phyloP scores from a whole-genome alignment of 2,797 vertebrate species.

The Psittacula derbiana region DNA sequence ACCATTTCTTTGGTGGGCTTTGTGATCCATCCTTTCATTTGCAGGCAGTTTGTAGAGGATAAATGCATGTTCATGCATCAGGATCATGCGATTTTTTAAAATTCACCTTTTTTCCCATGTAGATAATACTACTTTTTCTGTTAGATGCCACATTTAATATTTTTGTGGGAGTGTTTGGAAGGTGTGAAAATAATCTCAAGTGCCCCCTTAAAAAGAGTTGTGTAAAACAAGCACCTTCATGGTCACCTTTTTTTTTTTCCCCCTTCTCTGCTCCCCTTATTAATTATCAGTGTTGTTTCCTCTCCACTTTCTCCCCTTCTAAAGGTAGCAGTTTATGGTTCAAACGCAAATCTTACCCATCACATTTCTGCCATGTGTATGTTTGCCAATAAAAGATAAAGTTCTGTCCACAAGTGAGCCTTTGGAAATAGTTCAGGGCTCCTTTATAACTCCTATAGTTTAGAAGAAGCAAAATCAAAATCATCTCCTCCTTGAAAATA shows the following conservation, averaged over 20 bases:
- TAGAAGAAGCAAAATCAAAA: slow-evolving; percentile 28
- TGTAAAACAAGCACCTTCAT: background rate
- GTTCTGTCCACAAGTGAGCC: background rate
- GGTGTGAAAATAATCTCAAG: background rate
- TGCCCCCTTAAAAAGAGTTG: background rate
- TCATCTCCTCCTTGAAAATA: slow-evolving; percentile 35
- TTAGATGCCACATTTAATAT: background rate
- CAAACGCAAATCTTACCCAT: background rate
- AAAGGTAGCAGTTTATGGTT: background rate
- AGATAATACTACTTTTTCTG: background rate
- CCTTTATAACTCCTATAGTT: background rate
- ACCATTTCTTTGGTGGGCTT: background rate
- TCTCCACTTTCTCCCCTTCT: background rate
- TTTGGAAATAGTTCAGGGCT: slow-evolving; percentile 13
- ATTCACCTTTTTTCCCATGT: background rate
- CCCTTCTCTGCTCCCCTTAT: background rate
- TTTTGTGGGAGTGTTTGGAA: background rate
- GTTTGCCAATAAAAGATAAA: background rate
- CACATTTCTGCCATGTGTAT: background rate
- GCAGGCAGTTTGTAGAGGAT: background rate
- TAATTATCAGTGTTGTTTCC: background rate
- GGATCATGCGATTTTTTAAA: background rate
- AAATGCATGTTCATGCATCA: background rate
- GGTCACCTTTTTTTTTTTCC: background rate
- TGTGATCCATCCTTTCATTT: background rate